phyloP scores from a whole-genome alignment of 2,797 vertebrate species.

The Sebastolobus alascanus region DNA sequence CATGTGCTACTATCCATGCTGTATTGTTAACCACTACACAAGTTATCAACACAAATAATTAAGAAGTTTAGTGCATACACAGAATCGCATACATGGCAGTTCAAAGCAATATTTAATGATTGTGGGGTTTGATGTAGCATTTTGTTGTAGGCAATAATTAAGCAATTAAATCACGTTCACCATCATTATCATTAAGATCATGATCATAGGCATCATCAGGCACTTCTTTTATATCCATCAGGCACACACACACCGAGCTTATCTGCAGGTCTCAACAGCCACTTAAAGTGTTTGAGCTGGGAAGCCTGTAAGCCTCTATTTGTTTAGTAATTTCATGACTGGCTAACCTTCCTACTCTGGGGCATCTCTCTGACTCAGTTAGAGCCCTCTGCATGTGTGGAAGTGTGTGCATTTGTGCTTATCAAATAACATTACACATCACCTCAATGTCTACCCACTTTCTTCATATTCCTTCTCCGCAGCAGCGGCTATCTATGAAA shows the following conservation, averaged over 20 bases:
- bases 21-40: background rate
- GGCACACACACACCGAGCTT: conserved; percentile 19
- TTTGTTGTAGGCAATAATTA: conserved; percentile 16
- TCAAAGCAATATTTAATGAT: background rate
- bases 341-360: conserved; percentile 68
- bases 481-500: background rate
- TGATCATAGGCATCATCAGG: conserved; percentile 7
- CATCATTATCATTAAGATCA: conserved; percentile 8
- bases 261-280: conserved; percentile 46
- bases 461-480: background rate
- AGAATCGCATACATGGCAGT: background rate
- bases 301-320: conserved; percentile 67
- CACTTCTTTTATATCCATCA: conserved; percentile 23
- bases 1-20: background rate
- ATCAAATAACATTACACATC: conserved; percentile 54
- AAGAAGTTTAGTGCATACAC: background rate
- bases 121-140: background rate
- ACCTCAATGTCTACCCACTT: conserved; percentile 29
- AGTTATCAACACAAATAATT: background rate
- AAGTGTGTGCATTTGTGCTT: conserved; percentile 47
- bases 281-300: conserved; percentile 49
- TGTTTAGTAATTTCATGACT: conserved; percentile 81
- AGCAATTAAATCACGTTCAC: conserved; percentile 21
- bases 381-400: conserved; percentile 22
- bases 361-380: conserved; percentile 61